phyloP scores from a whole-genome alignment of 1,140 invertebrate genomes.

The Aphidius ervi region DNA sequence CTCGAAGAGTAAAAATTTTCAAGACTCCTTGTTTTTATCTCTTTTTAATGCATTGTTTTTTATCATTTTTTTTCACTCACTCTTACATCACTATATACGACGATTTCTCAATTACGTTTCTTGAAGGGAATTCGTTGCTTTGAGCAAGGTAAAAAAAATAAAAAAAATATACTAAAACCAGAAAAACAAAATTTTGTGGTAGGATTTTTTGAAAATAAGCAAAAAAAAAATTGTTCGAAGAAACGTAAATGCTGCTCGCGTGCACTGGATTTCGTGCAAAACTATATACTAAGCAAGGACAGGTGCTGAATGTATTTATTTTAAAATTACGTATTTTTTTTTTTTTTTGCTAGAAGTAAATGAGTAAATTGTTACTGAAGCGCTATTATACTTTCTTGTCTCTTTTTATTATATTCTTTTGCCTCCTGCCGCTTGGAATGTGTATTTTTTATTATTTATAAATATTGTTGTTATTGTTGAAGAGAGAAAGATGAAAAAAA shows the following conservation, averaged over 20 bases:
- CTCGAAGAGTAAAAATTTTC: not conserved
- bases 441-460: too few relatives aligned
- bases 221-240: not conserved
- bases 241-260: conserved; percentile 9
- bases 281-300: not conserved
- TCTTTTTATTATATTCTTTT: conserved; percentile 4
- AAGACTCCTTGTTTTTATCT: conserved; percentile 17
- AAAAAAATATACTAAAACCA: too few relatives aligned
- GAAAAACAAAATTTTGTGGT: too few relatives aligned
- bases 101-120: conserved; percentile 23
- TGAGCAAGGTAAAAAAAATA: not conserved
- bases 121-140: conserved; percentile 8
- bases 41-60: conserved; percentile 23
- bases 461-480: not conserved
- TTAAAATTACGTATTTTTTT: not conserved
- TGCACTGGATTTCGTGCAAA: conserved; percentile 2
- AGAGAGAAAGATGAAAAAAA: conserved; percentile 6
- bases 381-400: not conserved
- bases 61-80: not conserved
- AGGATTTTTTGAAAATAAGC: not conserved
- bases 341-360: not conserved
- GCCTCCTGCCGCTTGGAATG: not conserved
- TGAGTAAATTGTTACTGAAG: not conserved
- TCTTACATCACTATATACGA: conserved; percentile 11
- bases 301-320: conserved; percentile 17